Base-by-base conservation (phyloP, 2,888 invertebrate species). In the Carabus problematicus region DNA sequence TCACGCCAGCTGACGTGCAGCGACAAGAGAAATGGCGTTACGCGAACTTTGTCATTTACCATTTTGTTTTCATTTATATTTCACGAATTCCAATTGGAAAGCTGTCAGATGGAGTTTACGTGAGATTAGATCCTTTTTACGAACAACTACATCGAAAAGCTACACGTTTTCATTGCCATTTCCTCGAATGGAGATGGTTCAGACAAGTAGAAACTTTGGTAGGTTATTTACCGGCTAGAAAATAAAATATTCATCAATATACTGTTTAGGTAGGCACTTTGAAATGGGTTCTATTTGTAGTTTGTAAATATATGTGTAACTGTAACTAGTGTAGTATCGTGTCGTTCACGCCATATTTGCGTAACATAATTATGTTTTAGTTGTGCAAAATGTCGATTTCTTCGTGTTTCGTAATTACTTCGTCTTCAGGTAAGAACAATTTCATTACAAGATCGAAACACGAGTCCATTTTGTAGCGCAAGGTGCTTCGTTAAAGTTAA, bases 11-110 rank as follows among this genome's bases (percentile, higher is more conserved):
- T 64, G 56, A 56, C 56, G 56, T 19, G 18, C 55, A 45, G 64
- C 56, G 42, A 66, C 66, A 59, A 41, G 55, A 41, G 54, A 64
- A 64, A 64, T 41, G 55, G 42, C 64, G 41, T 14, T 18, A 41
- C 59, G 52, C 19, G 59, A 66, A 58, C 66, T 66, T 66, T 66
- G 58, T 59, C 58, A 66, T 66, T 66, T 66, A 66, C 58, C 47
- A 47, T 58, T 66, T 66, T 66, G 59, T 66, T 66, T 66, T 66
- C 66, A 66, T 66, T 66, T 66, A 66, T 66, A 58, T 66, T 66
- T 66, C 59, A 66, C 66, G 66, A 66, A 47, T 66, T 59, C 59
- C 40, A 12, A 59, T 66, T 66, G 66, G 66, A 66, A 66, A 66
- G 43, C 58, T 66, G 66, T 66, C 66, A 66, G 58, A 39, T 66